phyloP scores from a whole-genome alignment of 2,113 vertebrate species.

The Grus americana region DNA sequence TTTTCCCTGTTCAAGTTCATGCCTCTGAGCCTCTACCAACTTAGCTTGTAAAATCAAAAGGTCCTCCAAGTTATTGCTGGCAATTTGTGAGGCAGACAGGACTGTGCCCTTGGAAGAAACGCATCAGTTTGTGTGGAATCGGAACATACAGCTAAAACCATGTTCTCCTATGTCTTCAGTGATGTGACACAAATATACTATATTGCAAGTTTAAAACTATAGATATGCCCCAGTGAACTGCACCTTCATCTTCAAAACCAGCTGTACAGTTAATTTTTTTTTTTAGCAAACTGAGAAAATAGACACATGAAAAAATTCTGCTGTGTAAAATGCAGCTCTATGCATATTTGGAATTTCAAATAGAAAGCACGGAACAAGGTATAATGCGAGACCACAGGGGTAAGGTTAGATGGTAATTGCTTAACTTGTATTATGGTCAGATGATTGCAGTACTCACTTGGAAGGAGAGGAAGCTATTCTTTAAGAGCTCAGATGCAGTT shows the following conservation, averaged over 20 bases:
- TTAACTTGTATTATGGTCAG: not conserved
- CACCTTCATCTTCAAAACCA: not conserved
- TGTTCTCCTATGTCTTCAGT: not conserved
- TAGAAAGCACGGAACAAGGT: not conserved
- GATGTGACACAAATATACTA: not conserved
- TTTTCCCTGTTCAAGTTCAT: not conserved
- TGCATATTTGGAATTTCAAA: not conserved
- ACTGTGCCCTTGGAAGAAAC: not conserved
- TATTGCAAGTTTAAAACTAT: not conserved
- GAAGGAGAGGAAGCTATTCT: not conserved
- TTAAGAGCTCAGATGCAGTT: not conserved
- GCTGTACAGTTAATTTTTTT: not conserved
- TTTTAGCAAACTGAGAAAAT: not conserved
- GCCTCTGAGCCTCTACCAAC: not conserved
- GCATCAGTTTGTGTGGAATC: not conserved
- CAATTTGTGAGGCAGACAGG: not conserved
- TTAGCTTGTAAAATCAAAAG: not conserved
- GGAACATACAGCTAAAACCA: not conserved
- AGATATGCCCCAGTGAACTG: not conserved
- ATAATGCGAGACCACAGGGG: not conserved
- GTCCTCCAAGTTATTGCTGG: not conserved
- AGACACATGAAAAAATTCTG: not conserved
- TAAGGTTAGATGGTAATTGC: not conserved
- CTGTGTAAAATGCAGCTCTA: rapidly evolving
- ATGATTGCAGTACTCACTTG: not conserved